Base-by-base conservation (phyloP, 2,113 vertebrate genomes). In the Nothobranchius kuhntae region DNA sequence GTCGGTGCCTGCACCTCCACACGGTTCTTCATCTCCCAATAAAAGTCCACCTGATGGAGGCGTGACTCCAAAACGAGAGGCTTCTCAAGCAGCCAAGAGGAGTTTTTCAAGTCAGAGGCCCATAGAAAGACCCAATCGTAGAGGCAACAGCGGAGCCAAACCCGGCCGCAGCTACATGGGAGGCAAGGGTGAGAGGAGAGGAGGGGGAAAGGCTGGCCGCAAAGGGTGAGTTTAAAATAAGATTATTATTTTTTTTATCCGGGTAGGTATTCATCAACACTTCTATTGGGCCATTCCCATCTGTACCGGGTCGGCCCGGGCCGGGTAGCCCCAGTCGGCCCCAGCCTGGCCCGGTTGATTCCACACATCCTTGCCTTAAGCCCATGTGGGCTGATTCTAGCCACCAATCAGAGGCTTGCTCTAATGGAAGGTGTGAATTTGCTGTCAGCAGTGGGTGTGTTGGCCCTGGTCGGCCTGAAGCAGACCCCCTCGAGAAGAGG, bases 61-160 rank as follows among this genome's bases (percentile, higher is more conserved):
- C 8, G 67, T 87, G 11, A 89, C 80, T 55, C 89, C 86, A 80
- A 73, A 95, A 87, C 94, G 96, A 15, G 96, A 98, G 57, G 93
- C 66, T 6, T 55, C 78, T 7, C 70, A 89, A 15, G 58, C 90
- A 72, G 94, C 94, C 53, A 99, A 98, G 85, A 95, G 98, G 89
- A 99, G 98, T 61, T 99, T 99, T 77, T 99, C 98, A 1, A 99
- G 94, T 82, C 97, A 99, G 85, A 90, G 98, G 47, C 98, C 98
- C 51, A 87, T 93, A 52, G 98, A 99, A 86, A 92, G 98, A 62
- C 98, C 94, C 77, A 99, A 97, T 83, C 92, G 98, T 5, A 92
- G 97, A 61, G 93, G 95, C 72, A 97, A 96, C 86, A 93, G 81
- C 4, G 96, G 95, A 26, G 86, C 95, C 30, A 99, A 98, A 88